Conservation (phyloP, 1,140 invertebrate genomes). For the Micrasema longulum region DNA sequence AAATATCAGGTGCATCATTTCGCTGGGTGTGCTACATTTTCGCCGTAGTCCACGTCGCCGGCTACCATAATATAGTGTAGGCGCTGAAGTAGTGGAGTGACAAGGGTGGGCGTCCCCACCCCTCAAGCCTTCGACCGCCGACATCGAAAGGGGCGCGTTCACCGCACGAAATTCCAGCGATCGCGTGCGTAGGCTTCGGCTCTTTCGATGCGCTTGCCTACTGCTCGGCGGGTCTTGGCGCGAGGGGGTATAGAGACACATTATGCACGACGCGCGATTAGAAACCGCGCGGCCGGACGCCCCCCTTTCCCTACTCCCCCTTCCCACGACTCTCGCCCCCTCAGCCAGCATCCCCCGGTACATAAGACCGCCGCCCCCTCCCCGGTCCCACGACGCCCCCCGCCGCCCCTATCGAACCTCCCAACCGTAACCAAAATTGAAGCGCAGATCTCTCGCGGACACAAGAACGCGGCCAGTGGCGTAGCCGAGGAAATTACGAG, state of each 20-base stretch:
- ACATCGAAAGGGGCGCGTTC: background rate
- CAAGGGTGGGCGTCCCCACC: slow-evolving; percentile 11
- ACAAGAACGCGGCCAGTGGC: slow-evolving; percentile 52
- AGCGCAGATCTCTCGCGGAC: slow-evolving; percentile 56
- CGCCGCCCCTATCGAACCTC: slow-evolving; percentile 37
- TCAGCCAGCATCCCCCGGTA: background rate
- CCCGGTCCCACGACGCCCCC: slow-evolving; percentile 13
- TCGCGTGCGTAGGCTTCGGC: background rate
- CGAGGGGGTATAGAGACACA: slow-evolving; percentile 37
- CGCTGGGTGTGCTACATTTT: background rate
- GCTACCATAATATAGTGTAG: slow-evolving; percentile 39
- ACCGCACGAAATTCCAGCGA: background rate
- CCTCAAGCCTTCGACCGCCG: background rate
- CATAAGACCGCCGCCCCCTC: slow-evolving; percentile 8
- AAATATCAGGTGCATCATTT: background rate
- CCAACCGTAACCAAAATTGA: slow-evolving; percentile 55
- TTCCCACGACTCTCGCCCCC: slow-evolving; percentile 1
- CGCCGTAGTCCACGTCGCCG: slow-evolving; percentile 27
- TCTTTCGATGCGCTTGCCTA: background rate
- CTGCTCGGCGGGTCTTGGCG: slow-evolving; percentile 4
- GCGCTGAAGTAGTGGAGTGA: slow-evolving; percentile 29
- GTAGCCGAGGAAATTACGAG: slow-evolving; percentile 35
- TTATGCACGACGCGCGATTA: slow-evolving; percentile 47
- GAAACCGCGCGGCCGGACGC: slow-evolving; percentile 43
- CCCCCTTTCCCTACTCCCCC: slow-evolving; percentile 35